Evolutionary conservation across 1,140 invertebrate genomes (phyloP), one percentile per base, ranked within the genome.

Genomic region (Pomacea maculata): DNA sequence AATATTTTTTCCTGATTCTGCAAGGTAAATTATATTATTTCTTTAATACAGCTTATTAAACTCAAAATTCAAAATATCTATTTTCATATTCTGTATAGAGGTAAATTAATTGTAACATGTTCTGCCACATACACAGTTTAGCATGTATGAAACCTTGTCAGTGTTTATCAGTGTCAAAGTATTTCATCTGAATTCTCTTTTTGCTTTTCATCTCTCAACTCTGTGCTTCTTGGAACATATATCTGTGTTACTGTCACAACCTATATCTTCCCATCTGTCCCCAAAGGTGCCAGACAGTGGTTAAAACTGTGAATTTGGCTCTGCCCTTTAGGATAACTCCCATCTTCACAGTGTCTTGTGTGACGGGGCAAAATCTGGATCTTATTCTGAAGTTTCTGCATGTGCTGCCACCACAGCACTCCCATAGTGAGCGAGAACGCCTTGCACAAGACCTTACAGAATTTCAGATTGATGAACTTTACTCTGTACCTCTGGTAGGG

Each of bases 331-430:
- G 91, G 63, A 88, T 92, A 25, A 88, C 88, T 21, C 97, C 98
- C 15, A 95, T 99, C 84, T 97, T 99, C 90, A 95, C 94, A 75
- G 95, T 98, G n/a, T 99, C 97, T n/a, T 97, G 95, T 90, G 97
- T 99, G 0, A 97, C 94, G 21, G 98, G 98, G 4, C 93, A 94
- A 78, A 97, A 97, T 15, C 79, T 92, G 68, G 88, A 90, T 64
- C 93, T 99, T 75, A 92, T 99, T 72, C 98, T 97, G 90, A 98
- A 96, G 94, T 99, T 99, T 93, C 93, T 99, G 70, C 99, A 99
- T 93, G 93, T 99, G 82, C 91, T 99, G 83, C 95, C 96, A 34
- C 95, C 95, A 14, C 93, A 94, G 64, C 93, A 94, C 76, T 94
- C 93, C 85, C 91, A 92, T 63, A 94, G 94, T 68, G 95, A 96